Evolutionary conservation across 2,113 vertebrate species (phyloP).

Genomic region (Physeter macrocephalus): DNA sequence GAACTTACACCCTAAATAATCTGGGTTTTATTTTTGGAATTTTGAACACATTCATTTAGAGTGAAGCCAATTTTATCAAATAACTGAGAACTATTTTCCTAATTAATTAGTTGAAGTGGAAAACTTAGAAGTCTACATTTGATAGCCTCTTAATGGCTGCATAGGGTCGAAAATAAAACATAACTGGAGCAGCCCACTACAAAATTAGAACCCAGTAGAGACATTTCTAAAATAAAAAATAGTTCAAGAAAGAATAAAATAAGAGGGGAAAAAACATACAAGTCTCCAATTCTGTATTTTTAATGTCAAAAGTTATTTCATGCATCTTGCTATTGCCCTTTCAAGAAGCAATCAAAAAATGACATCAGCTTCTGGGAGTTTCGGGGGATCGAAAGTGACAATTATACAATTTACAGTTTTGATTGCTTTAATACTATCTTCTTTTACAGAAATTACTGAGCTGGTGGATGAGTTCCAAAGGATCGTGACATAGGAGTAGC

Average conservation of each 20-base stretch:
- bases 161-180: background rate
- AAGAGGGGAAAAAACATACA: background rate
- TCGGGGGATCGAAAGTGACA: background rate
- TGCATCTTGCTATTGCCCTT: background rate
- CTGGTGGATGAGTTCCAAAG: constrained; percentile 4
- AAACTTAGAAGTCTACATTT: background rate
- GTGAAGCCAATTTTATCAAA: background rate
- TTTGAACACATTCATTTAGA: background rate
- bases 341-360: background rate
- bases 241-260: background rate
- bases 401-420: background rate
- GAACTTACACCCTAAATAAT: background rate
- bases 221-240: background rate
- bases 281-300: background rate
- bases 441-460: constrained; percentile 34
- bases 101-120: background rate
- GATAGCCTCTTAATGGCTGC: background rate
- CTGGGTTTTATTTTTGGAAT: background rate
- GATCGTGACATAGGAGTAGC: background rate
- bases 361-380: background rate
- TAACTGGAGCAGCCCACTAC: background rate
- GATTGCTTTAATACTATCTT: background rate
- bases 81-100: background rate
- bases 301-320: constrained; percentile 22
- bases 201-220: background rate